phyloP scores from a whole-genome alignment of 2,113 vertebrate species.

The Oceanodroma tethys region DNA sequence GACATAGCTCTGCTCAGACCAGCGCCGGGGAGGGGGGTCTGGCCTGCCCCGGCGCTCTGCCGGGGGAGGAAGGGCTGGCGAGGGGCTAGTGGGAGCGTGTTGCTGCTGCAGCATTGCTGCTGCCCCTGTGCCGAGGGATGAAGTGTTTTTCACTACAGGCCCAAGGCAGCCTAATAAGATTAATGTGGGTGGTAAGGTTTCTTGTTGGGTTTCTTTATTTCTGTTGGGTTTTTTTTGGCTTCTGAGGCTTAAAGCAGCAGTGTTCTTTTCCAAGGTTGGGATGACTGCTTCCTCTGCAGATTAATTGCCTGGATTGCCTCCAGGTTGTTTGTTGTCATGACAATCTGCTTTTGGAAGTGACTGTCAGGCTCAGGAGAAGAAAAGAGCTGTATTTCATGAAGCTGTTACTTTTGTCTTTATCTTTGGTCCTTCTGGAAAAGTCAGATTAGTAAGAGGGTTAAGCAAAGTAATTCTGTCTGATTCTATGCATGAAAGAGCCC shows the following conservation, averaged over 20 bases:
- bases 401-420: not conserved
- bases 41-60: not conserved
- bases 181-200: not conserved
- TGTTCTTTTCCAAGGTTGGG: not conserved
- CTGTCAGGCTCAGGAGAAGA: slow-evolving; percentile 10
- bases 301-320: slow-evolving; percentile 49
- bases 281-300: slow-evolving; percentile 23
- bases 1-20: accelerated
- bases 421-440: not conserved
- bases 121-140: not conserved
- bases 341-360: slow-evolving; percentile 41
- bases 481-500: not conserved
- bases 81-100: accelerated
- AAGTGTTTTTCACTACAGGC: not conserved
- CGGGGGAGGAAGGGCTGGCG: accelerated
- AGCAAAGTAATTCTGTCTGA: not conserved
- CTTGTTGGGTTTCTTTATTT: not conserved
- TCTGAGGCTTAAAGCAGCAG: slow-evolving; percentile 17
- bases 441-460: not conserved
- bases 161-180: not conserved
- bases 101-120: not conserved
- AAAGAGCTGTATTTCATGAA: slow-evolving; percentile 25
- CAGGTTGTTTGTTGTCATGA: slow-evolving; percentile 63
- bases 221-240: not conserved
- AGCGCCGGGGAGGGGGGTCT: not conserved